Evolutionary conservation across 2,888 invertebrate genomes (phyloP), one percentile per base, ranked within the genome.

Genomic region (Saturnia japonica): DNA sequence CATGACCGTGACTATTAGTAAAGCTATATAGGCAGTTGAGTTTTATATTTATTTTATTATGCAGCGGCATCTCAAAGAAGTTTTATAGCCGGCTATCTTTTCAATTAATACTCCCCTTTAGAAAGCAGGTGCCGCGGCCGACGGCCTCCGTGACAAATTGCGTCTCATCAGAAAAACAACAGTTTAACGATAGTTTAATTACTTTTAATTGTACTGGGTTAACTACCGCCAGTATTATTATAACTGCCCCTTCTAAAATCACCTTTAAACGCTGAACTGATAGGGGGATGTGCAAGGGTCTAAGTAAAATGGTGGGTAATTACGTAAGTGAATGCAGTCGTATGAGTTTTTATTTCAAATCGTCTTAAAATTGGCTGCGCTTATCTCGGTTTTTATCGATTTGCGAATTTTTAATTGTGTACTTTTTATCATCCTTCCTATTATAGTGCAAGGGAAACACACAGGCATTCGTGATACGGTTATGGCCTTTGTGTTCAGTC

Each of bases 121-220:
- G 67, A 34, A 70, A 40, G 66, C 68, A 69, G 73, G 78, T 72
- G 77, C 78, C 51, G 71, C 71, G 72, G 78, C 81, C 79, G 76
- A 76, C 73, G 70, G 76, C 75, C 74, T 87, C 85, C 88, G 86
- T 88, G 86, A 87, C 87, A 85, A 88, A 88, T 88, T 87, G 85
- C 80, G 74, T 76, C 76, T 78, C 76, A 77, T 64, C 76, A 77
- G 76, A 80, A 84, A 84, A 82, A 80, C 80, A 77, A 76, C 75
- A 76, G 75, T 79, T 78, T 86, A 87, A 87, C 82, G 83, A 87
- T 85, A 84, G 85, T 85, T 86, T 87, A 88, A 88, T 88, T 87
- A 85, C 81, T 72, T 71, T 74, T 88, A 87, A 88, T 89, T 88
- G 82, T 82, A 74, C 76, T 19, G 54, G 14, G 40, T 34, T 40